Conservation (phyloP, 1,140 invertebrate species). For the Drosophila bocqueti region DNA sequence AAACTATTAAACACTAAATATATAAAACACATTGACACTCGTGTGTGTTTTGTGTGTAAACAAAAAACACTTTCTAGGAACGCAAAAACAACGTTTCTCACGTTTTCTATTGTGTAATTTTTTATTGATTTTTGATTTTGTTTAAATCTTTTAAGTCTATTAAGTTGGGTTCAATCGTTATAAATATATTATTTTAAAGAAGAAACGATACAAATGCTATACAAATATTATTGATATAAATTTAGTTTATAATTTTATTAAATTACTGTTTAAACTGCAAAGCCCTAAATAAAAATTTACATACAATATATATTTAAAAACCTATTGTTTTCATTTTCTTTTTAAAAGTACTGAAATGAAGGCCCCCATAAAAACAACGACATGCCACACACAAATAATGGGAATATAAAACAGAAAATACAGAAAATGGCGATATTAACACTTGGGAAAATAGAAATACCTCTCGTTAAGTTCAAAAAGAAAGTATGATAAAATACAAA, state of each 20-base stretch:
- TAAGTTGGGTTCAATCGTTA: conserved; percentile 81
- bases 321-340: conserved; percentile 21
- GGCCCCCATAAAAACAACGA: conserved; percentile 45
- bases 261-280: conserved; percentile 78
- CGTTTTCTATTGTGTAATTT: conserved; percentile 72
- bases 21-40: conserved; percentile 19
- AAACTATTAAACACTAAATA: conserved; percentile 35
- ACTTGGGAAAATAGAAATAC: conserved; percentile 85
- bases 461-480: conserved; percentile 85
- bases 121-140: conserved; percentile 74
- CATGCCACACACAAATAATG: conserved; percentile 43
- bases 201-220: conserved; percentile 64
- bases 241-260: conserved; percentile 79
- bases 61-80: conserved; percentile 35
- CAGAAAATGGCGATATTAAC: conserved; percentile 68
- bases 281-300: conserved; percentile 72
- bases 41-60: conserved; percentile 15
- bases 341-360: conserved; percentile 40
- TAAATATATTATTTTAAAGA: conserved; percentile 63
- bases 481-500: conserved; percentile 66
- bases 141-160: conserved; percentile 58
- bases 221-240: conserved; percentile 71
- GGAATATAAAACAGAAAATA: conserved; percentile 25
- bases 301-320: conserved; percentile 71
- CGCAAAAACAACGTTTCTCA: conserved; percentile 36